These are phyloP conservation scores for Bombus confusus DNA, from an alignment of 1,140 invertebrate genomes.

Conservation along the genomic window DNA sequence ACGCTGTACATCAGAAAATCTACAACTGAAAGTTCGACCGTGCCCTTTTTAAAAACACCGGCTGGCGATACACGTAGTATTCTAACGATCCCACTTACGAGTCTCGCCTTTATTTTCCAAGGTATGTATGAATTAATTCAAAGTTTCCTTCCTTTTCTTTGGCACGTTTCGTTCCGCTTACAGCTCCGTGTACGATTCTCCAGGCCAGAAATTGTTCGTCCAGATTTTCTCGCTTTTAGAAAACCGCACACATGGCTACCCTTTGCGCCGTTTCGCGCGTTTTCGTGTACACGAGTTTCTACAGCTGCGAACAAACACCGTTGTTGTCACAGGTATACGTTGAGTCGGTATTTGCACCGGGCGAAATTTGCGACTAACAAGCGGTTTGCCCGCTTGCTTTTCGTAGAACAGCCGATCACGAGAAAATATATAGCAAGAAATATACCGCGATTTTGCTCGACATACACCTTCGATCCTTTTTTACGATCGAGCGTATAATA, in stretches of 20 bases:
- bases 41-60: not conserved
- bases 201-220: conserved; percentile 1
- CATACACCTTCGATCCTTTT: no score
- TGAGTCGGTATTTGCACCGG: no score
- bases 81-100: conserved; percentile 32
- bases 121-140: conserved; percentile 36
- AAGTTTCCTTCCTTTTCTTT: conserved; percentile 1
- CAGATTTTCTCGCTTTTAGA: not conserved
- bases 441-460: no score
- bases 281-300: no score
- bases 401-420: no score
- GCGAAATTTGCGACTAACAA: no score
- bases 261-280: not conserved
- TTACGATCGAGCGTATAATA: not conserved
- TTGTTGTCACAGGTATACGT: no score
- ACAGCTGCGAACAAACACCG: no score
- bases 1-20: not conserved
- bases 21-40: no score
- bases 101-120: conserved; percentile 7
- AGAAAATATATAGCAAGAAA: no score
- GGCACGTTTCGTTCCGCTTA: not conserved
- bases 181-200: not conserved
- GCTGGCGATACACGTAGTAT: not conserved
- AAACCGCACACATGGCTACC: not conserved
- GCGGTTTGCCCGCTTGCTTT: no score